Evolutionary conservation across 2,888 invertebrate genomes (phyloP).

Genomic region (Mallateleia sp.): DNA sequence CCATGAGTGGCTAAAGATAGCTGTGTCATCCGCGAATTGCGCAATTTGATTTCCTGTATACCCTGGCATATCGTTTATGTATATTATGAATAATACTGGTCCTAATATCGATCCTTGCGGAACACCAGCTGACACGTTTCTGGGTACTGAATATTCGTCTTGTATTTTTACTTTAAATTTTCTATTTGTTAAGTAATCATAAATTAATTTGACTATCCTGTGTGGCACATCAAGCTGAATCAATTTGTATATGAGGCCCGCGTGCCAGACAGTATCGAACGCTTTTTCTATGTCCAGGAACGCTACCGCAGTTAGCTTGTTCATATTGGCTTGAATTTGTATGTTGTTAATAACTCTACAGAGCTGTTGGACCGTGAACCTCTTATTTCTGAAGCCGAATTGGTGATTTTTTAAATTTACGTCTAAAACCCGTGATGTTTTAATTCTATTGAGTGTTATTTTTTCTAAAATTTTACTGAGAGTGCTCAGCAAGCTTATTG

Average conservation of each 20-base stretch:
- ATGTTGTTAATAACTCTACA: constrained; percentile 9
- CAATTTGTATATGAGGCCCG: constrained; percentile 9
- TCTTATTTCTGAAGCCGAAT: neutral
- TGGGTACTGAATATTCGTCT: neutral
- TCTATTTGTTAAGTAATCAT: neutral
- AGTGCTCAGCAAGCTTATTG: too few relatives aligned
- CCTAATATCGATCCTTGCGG: constrained; percentile 27
- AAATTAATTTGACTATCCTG: neutral
- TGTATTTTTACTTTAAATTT: neutral
- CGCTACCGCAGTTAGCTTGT: neutral
- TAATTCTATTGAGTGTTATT: too few relatives aligned
- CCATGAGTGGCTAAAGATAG: constrained; percentile 1
- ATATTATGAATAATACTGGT: constrained; percentile 4
- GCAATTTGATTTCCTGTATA: neutral
- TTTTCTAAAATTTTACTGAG: too few relatives aligned
- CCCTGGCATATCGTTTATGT: neutral
- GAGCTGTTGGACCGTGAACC: constrained; percentile 3
- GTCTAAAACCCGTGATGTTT: too few relatives aligned
- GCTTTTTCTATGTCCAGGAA: too few relatives aligned
- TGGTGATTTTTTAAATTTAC: neutral
- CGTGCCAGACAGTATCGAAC: constrained; percentile 10
- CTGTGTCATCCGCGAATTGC: constrained; percentile 17
- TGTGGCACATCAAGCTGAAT: neutral
- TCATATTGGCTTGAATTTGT: neutral
- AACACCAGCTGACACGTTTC: constrained; percentile 7